Conservation (phyloP, 2,888 invertebrate species). For the Ophion costatus region DNA sequence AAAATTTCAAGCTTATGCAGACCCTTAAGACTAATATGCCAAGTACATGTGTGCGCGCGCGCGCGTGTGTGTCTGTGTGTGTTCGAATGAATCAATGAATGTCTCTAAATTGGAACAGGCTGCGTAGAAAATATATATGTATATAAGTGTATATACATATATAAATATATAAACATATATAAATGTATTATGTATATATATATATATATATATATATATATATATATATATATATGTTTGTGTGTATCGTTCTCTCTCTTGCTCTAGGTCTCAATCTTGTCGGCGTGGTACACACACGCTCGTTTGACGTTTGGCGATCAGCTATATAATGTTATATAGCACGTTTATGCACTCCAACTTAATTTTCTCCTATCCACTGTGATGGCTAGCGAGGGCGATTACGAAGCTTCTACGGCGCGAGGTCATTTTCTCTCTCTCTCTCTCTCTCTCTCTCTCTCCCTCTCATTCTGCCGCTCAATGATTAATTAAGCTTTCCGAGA, state of each 20-base stretch:
- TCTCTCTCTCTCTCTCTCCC: slow-evolving; percentile 33
- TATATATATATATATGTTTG: not conserved
- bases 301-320: slow-evolving; percentile 38
- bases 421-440: slow-evolving; percentile 37
- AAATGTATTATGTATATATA: slow-evolving; percentile 7
- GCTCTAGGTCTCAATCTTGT: slow-evolving; percentile 23
- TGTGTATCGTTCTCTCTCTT: slow-evolving; percentile 22
- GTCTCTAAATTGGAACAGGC: slow-evolving; percentile 48
- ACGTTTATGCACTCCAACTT: slow-evolving; percentile 50
- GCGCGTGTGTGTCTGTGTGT: not conserved
- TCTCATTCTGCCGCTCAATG: slow-evolving; percentile 68
- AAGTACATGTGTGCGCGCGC: not conserved
- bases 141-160: slow-evolving; percentile 3
- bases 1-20: too few relatives aligned
- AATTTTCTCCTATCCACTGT: slow-evolving; percentile 62
- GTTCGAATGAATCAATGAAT: slow-evolving; percentile 57
- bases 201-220: slow-evolving; percentile 1
- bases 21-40: not conserved
- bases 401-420: slow-evolving; percentile 37
- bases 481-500: slow-evolving; percentile 82
- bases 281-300: slow-evolving; percentile 28
- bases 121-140: slow-evolving; percentile 21
- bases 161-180: not conserved
- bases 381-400: slow-evolving; percentile 58
- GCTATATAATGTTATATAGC: slow-evolving; percentile 31